Base-by-base conservation (phyloP, 2,113 vertebrate species). In the Elephas maximus region DNA sequence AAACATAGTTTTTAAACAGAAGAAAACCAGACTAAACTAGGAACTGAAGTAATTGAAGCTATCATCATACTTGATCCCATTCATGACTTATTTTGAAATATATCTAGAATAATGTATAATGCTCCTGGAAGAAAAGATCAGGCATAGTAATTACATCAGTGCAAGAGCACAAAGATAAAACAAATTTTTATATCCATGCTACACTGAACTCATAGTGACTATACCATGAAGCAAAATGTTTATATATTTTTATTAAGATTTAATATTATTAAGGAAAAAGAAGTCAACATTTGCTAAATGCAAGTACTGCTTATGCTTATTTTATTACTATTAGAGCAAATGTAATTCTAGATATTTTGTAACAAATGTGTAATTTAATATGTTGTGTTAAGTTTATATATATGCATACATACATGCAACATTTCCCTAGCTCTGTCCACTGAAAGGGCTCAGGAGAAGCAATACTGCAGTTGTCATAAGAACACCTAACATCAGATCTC, bases 71-170 rank as follows among this genome's bases (percentile, higher is more conserved):
- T 71, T 15, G 18, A 37, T 30, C 26, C 57, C 17, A 79, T 17
- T 67, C 2, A 63, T 77, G 53, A 87, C 2, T 84, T 96, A 95
- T 57, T 88, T 69, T 87, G 12, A 96, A 93, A 44, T 95, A 51
- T 20, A 71, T 65, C 21, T 51, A 69, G 12, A 82, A 78, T 28
- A 79, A 74, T 76, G 37, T 10, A n/a, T 6, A 88, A 1, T 24
- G 30, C 14, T 87, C 11, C 20, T 17, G 10, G 8, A 63, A n/a
- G 20, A 71, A 57, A 79, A 37, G 8, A 83, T 80, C 37, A 76
- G 8, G 4, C 41, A 79, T 9, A 20, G 2, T 4, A 41, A 41
- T 74, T 74, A 41, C 21, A 74, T 37, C 9, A 80, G 24, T 23
- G 5, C 20, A 90, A 87, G 26, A 4, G 33, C 12, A 67, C 5